Base-by-base conservation (phyloP, 2,888 invertebrate genomes). In the Nemurella pictetii region DNA sequence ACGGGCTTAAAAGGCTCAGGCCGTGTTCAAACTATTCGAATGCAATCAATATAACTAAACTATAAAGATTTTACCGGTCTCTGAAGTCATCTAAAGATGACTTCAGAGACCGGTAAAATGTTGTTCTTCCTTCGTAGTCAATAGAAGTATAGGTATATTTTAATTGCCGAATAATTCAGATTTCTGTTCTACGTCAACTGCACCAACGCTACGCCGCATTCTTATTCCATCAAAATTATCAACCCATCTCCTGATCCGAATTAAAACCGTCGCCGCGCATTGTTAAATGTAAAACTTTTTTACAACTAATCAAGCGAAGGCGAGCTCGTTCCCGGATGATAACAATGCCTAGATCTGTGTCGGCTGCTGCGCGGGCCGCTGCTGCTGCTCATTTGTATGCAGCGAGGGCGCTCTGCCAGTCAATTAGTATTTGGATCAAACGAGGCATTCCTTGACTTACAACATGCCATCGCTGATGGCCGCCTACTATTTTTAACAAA, bases 341-440 rank as follows among this genome's bases (percentile, higher is more conserved):
- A 55, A 55, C 55, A 55, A 55, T 55, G 12, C 15, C 15, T 20
- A 7, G 1, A 55, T 20, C n/a, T n/a, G 26, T 28, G 75, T 28
- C 28, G 75, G 15, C 7, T 15, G 15, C 9, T 36, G 7, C 7
- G 15, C 55, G 55, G 75, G 26, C 12, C 26, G n/a, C 15, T n/a
- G 5, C 4, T 36, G 25, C 36, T 36, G n/a, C 80, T n/a, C 35
- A 81, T 82, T 82, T 26, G 82, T 82, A 82, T 82, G 25, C 82
- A 72, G 20, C 26, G 28, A 27, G 26, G 55, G 36, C 27, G 9
- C 82, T 29, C 20, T 5, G 29, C 82, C 72, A 72, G 82, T 82
- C 82, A 82, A 82, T 82, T 82, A 82, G 82, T 82, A 82, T 82
- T 82, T 82, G 82, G 82, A 82, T 82, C 82, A 82, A 82, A 30